Evolutionary conservation across 2,797 vertebrate genomes (phyloP).

Genomic region (Arnoldichthys spilopterus): DNA sequence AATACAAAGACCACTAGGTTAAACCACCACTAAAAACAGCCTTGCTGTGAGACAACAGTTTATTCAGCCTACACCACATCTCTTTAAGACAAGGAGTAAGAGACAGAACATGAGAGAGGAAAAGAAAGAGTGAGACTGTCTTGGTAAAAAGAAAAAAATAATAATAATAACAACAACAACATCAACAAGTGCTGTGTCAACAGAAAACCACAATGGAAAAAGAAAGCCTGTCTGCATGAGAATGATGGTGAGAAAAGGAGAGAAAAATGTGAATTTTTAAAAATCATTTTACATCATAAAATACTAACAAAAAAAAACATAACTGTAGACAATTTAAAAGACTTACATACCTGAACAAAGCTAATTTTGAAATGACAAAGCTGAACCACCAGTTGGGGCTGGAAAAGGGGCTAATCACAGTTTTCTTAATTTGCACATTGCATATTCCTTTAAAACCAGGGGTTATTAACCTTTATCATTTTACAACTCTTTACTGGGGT

Average conservation of each 20-base stretch:
- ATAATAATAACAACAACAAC: not conserved
- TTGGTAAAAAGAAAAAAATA: not conserved
- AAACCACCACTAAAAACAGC: constrained; percentile 26
- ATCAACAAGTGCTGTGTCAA: not conserved
- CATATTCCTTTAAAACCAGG: no score
- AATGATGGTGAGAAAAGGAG: not conserved
- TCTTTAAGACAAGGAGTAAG: constrained; percentile 1
- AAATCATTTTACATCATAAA: not conserved
- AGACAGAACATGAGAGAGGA: not conserved
- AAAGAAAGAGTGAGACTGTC: not conserved
- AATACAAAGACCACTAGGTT: not conserved
- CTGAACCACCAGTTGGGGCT: no score
- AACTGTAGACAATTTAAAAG: not conserved
- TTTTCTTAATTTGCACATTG: no score
- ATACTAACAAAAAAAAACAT: not conserved
- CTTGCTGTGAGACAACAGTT: constrained; percentile 6
- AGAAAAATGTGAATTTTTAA: not conserved
- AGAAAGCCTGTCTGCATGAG: not conserved
- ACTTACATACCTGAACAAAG: no score
- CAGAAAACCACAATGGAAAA: not conserved
- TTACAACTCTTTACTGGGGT: no score
- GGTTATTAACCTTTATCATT: no score
- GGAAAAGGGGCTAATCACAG: no score
- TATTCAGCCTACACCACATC: constrained; percentile 11
- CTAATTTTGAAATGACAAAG: no score